These are phyloP conservation scores for Meles meles DNA, from an alignment of 2,113 vertebrate species.

Conservation along the genomic window DNA sequence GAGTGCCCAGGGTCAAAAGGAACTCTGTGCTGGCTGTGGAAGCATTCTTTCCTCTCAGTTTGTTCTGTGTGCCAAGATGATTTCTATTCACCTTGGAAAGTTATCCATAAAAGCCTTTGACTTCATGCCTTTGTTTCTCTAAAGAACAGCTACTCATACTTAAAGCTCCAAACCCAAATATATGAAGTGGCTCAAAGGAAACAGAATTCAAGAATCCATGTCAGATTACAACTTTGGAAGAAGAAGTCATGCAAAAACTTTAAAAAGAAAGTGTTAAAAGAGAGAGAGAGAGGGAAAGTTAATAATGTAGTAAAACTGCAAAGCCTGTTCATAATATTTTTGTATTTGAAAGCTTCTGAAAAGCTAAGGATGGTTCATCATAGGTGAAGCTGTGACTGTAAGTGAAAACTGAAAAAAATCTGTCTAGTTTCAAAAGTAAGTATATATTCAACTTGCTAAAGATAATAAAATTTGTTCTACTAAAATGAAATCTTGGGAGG, in stretches of 20 bases:
- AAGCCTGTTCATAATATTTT: conserved; percentile 85
- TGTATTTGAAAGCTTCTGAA: conserved; percentile 86
- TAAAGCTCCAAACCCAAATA: conserved; percentile 74
- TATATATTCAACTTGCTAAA: conserved; percentile 86
- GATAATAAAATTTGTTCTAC: conserved; percentile 89
- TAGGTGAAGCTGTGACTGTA: conserved; percentile 82
- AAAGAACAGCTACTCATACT: conserved; percentile 71
- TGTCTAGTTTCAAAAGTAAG: conserved; percentile 85
- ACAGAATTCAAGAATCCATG: conserved; percentile 79
- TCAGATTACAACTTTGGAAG: conserved; percentile 76
- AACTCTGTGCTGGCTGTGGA: background rate
- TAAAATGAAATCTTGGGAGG: conserved; percentile 89
- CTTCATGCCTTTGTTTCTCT: conserved; percentile 82
- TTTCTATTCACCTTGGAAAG: conserved; percentile 39
- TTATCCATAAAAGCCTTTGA: conserved; percentile 84
- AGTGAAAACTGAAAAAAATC: conserved; percentile 78
- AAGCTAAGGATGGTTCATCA: conserved; percentile 77
- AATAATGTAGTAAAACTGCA: conserved; percentile 86
- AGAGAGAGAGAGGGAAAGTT: conserved; percentile 65
- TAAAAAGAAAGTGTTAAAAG: conserved; percentile 80
- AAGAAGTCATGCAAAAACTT: conserved; percentile 75
- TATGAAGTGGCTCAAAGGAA: conserved; percentile 79
- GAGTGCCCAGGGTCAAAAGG: background rate
- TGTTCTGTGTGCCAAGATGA: conserved; percentile 49
- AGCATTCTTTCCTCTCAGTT: background rate